These are phyloP conservation scores for Rhagium mordax DNA, from an alignment of 2,888 invertebrate genomes.

Conservation along the genomic window DNA sequence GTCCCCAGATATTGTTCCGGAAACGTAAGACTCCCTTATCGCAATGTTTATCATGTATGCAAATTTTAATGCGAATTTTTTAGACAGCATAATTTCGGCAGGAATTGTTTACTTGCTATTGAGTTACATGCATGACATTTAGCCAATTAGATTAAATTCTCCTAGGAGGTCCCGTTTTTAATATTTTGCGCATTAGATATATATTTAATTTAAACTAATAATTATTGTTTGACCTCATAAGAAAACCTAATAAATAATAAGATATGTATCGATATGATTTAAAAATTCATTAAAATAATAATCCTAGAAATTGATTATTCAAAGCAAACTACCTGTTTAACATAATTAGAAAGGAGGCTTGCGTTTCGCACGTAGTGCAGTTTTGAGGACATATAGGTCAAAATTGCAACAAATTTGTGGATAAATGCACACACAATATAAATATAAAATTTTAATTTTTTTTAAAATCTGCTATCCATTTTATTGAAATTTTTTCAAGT, in stretches of 20 bases:
- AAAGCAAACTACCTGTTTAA: not conserved
- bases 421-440: no score
- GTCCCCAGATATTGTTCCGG: constrained; percentile 50
- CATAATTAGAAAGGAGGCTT: not conserved
- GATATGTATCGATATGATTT: not conserved
- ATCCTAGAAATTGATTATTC: not conserved
- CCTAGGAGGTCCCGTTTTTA: not conserved
- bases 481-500: no score
- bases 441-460: no score
- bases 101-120: constrained; percentile 2
- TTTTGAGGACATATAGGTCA: not conserved
- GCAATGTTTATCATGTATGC: constrained; percentile 40
- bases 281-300: not conserved
- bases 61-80: constrained; percentile 15
- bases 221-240: not conserved
- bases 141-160: not conserved
- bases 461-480: no score
- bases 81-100: constrained; percentile 7
- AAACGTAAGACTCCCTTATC: constrained; percentile 45
- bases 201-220: not conserved
- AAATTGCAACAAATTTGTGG: no score
- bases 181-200: not conserved
- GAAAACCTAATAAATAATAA: not conserved
- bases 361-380: not conserved
- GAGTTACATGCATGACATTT: not conserved